Evolutionary conservation across 1,140 invertebrate genomes (phyloP).

Genomic region (Sitodiplosis mosellana): DNA sequence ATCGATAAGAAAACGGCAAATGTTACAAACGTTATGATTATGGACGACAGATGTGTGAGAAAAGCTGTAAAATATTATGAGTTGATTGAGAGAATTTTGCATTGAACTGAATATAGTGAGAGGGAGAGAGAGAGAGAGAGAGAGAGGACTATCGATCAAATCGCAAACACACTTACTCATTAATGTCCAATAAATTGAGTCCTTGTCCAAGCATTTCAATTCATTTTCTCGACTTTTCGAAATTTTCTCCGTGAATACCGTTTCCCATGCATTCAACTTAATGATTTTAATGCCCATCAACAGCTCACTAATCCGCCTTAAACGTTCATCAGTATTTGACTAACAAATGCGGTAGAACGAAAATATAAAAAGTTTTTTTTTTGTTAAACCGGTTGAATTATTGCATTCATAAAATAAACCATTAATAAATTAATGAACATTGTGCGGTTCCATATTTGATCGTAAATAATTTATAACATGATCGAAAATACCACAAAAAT

Average conservation of each 20-base stretch:
- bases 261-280: conserved; percentile 70
- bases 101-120: background rate
- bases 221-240: conserved; percentile 45
- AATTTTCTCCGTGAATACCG: conserved; percentile 47
- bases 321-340: conserved; percentile 51
- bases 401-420: too few species aligned
- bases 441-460: too few species aligned
- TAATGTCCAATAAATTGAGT: conserved; percentile 53
- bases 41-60: conserved; percentile 50
- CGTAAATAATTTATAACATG: too few species aligned
- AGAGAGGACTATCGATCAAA: too few species aligned
- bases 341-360: conserved; percentile 14
- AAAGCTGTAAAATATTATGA: too few species aligned
- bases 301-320: conserved; percentile 59
- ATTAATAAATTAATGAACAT: too few species aligned
- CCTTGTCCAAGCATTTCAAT: conserved; percentile 47
- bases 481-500: too few species aligned
- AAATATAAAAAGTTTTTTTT: too few species aligned
- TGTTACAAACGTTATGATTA: conserved; percentile 51
- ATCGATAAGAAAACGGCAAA: conserved; percentile 37
- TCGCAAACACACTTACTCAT: conserved; percentile 35
- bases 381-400: too few species aligned
- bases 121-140: too few species aligned
- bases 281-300: conserved; percentile 64
- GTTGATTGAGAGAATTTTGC: conserved; percentile 18